Evolutionary conservation across 2,888 invertebrate genomes (phyloP).

Genomic region (Frankliniella fusca): DNA sequence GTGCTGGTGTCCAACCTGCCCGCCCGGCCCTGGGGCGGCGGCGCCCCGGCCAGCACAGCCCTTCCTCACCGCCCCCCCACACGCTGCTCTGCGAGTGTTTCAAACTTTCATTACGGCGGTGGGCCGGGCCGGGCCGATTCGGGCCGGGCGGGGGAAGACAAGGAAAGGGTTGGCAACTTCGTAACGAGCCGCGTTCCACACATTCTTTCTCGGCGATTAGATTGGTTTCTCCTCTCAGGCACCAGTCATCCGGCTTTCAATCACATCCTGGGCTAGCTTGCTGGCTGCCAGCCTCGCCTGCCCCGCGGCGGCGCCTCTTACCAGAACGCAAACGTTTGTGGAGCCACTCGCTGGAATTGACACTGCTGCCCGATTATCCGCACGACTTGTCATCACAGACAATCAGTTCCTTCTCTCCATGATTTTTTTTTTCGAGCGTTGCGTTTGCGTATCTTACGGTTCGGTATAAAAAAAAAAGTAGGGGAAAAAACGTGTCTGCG

Average conservation of each 20-base stretch:
- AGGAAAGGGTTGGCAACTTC: neutral
- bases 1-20: too few species aligned
- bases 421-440: too few species aligned
- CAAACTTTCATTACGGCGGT: neutral
- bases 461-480: too few species aligned
- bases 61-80: too few species aligned
- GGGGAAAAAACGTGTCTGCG: too few species aligned
- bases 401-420: too few species aligned
- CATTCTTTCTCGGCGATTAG: constrained; percentile 15
- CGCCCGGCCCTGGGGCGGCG: too few species aligned
- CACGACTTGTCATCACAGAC: neutral
- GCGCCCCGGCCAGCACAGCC: too few species aligned
- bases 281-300: neutral
- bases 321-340: too few species aligned
- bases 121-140: too few species aligned
- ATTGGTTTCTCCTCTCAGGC: neutral
- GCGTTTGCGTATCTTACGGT: too few species aligned
- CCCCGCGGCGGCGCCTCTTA: neutral
- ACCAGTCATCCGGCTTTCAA: neutral
- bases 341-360: neutral
- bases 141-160: neutral
- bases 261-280: constrained; percentile 1
- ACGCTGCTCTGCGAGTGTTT: neutral
- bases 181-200: neutral
- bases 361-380: neutral